A percentile compares a stretch with the other conserved stretches of the same genome.
Conservation (phyloP, 2,888 invertebrate species). For the Nephrotoma guestfalica region DNA sequence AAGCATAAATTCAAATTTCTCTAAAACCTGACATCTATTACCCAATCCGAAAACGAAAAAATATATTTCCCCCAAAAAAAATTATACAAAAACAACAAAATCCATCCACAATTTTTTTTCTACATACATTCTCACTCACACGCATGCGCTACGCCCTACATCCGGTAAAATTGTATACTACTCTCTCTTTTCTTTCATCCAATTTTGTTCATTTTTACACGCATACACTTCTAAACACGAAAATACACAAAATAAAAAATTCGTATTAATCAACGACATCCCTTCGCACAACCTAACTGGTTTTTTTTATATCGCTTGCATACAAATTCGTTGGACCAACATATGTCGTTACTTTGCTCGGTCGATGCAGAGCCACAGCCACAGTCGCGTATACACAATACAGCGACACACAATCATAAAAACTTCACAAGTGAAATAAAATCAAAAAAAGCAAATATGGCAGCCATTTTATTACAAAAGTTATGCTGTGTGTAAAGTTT, state of each 20-base stretch:
- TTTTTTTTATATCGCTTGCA: not conserved
- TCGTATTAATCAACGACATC: not conserved
- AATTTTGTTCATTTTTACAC: not conserved
- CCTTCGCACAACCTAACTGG: not conserved
- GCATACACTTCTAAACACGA: not conserved
- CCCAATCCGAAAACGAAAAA: not conserved
- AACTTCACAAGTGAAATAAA: not conserved
- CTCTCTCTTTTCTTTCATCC: not conserved
- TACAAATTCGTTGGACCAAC: not conserved
- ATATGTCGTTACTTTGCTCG: not conserved
- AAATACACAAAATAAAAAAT: not conserved
- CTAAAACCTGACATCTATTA: not conserved
- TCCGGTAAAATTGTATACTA: not conserved
- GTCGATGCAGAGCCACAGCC: not conserved
- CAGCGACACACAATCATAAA: not conserved
- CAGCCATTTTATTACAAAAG: constrained; percentile 6
- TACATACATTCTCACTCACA: not conserved
- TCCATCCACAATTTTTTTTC: not conserved
- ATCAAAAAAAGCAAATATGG: not conserved
- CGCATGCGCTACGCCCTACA: constrained; percentile 6
- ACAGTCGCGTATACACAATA: not conserved
- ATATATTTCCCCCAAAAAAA: not conserved
- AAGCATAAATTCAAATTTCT: not conserved
- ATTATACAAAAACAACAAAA: not conserved
- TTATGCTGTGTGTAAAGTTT: constrained; percentile 5